phyloP scores from a whole-genome alignment of 2,113 vertebrate genomes.

The Gopherus evgoodei region DNA sequence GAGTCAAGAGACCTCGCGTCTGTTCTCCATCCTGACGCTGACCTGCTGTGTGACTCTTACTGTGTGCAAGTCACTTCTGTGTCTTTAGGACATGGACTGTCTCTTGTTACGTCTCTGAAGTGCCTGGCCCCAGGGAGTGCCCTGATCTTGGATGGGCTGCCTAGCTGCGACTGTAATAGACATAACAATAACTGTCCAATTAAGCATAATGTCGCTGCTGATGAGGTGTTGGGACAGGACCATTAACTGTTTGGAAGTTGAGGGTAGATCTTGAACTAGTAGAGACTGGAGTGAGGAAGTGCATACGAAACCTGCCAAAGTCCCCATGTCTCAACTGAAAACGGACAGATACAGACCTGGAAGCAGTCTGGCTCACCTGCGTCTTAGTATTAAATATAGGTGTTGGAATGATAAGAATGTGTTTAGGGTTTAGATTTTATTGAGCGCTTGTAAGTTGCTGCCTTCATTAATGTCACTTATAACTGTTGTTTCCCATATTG shows the following conservation, averaged over 20 bases:
- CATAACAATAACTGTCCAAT: neutral
- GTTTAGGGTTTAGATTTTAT: neutral
- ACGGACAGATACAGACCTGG: neutral
- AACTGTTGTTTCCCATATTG: neutral
- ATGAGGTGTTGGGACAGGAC: neutral
- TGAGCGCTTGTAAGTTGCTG: neutral
- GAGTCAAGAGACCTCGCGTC: rapidly evolving
- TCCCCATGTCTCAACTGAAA: neutral
- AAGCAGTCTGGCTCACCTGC: neutral
- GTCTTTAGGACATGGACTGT: neutral
- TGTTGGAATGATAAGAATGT: neutral
- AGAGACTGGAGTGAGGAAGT: neutral
- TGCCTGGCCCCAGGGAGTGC: neutral
- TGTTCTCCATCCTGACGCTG: rapidly evolving
- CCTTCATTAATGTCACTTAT: neutral
- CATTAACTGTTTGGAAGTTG: neutral
- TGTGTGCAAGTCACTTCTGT: rapidly evolving
- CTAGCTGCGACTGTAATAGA: neutral
- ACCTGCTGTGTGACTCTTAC: neutral
- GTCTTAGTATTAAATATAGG: neutral
- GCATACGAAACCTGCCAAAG: neutral
- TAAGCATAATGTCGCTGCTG: neutral
- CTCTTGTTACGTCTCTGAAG: neutral
- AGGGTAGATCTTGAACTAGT: neutral
- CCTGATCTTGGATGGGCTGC: neutral